Percentiles rank a stretch among this genome's conserved stretches.
phyloP scores from a whole-genome alignment of 2,113 vertebrate species.

The Xiphophorus maculatus region DNA sequence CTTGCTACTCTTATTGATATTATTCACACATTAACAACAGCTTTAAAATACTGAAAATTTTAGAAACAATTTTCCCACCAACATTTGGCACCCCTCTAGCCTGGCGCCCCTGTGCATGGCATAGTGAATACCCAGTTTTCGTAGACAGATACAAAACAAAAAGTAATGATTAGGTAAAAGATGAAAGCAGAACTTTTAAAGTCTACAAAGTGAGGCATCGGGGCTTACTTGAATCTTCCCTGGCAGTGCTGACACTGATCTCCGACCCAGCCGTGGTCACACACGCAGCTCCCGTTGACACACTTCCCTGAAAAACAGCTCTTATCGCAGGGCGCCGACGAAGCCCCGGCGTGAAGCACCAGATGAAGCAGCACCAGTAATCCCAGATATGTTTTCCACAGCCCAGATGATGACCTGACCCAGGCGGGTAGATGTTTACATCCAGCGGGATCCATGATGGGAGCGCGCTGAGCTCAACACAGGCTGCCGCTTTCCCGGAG shows the following conservation, averaged over 20 bases:
- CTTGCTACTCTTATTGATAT: too few species aligned
- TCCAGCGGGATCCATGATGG: constrained; percentile 37
- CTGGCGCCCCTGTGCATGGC: too few species aligned
- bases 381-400: constrained; percentile 43
- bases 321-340: constrained; percentile 41
- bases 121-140: too few species aligned
- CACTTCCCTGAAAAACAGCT: constrained; percentile 83
- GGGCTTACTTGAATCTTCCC: constrained; percentile 95
- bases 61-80: too few species aligned
- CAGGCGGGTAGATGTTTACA: background rate
- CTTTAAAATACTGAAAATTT: too few species aligned
- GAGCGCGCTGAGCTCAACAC: background rate
- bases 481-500: too few species aligned
- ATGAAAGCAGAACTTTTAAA: too few species aligned
- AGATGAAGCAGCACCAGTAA: constrained; percentile 43
- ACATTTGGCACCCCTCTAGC: too few species aligned
- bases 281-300: constrained; percentile 90
- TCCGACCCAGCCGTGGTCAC: constrained; percentile 95
- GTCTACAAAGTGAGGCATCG: too few species aligned
- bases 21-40: too few species aligned
- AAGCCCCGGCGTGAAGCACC: constrained; percentile 34
- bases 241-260: constrained; percentile 97
- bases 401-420: background rate
- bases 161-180: too few species aligned
- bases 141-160: too few species aligned